Evolutionary conservation across 2,888 invertebrate genomes (phyloP), one percentile per base, ranked within the genome.

Genomic region (Biston betularia): DNA sequence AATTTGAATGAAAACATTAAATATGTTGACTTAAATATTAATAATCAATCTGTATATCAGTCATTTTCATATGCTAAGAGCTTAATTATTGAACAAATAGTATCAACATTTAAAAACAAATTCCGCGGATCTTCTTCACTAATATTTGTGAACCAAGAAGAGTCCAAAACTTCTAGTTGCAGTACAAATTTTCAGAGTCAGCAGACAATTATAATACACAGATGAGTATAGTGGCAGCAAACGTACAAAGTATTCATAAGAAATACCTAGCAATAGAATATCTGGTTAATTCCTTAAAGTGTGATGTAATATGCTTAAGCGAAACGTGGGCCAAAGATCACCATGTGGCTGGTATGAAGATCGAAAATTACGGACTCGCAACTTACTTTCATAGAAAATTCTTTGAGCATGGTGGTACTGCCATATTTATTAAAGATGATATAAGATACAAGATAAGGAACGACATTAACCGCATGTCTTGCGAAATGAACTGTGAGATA

Each of bases 321-420:
- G 55, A 55, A 40, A 55, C 55, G 33, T 55, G 55, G 55, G 55
- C 44, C 12, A 55, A 55, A 33, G 55, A 55, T 33, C 44, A 55
- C 12, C 55, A 55, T 15, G 55, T 44, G 12, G 12, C 24, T 6
- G 55, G 44, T 11, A 55, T 55, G 55, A 44, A 24, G 5, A 42
- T 55, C 12, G 44, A 55, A 33, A 24, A 55, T n/a, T 55, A 15
- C 33, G 44, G 44, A 55, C 55, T 55, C 7, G 55, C 55, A 9
- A 44, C 55, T 5, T 55, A 33, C 42, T 55, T 44, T 9, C 35
- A 55, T 12, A 55, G 55, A 55, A 55, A 42, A 33, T 44, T 55
- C 10, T 55, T 55, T 44, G 55, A 55, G 9, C 55, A 55, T 44
- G 55, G 55, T 3, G 55, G 55, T 12, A 55, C 44, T 5, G 55